phyloP scores from a whole-genome alignment of 1,140 invertebrate species.

The Coptotermes formosanus region DNA sequence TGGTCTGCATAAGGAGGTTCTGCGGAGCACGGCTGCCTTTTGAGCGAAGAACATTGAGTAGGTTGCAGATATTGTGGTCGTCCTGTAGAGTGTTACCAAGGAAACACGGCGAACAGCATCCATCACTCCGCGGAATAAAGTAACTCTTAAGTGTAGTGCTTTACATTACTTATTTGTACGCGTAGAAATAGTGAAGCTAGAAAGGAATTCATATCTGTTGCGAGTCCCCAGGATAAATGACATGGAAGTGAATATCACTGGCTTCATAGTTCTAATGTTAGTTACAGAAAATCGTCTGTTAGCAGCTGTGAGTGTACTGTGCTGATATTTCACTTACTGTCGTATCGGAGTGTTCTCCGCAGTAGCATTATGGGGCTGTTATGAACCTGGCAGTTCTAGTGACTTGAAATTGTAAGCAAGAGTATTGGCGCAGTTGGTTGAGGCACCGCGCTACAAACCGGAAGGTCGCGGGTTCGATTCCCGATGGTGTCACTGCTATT shows the following conservation, averaged over 20 bases:
- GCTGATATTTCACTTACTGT: too few relatives aligned
- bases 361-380: too few relatives aligned
- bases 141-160: not conserved
- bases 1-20: too few relatives aligned
- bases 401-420: too few relatives aligned
- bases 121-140: not conserved
- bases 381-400: too few relatives aligned
- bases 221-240: not conserved
- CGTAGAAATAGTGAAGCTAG: not conserved
- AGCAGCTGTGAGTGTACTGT: not conserved
- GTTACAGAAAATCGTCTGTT: not conserved
- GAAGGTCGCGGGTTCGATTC: too few relatives aligned
- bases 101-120: not conserved
- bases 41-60: not conserved
- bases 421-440: too few relatives aligned
- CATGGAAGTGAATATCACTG: not conserved
- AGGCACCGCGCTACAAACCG: too few relatives aligned
- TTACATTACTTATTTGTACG: not conserved
- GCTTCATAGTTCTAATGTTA: not conserved
- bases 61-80: not conserved
- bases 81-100: not conserved
- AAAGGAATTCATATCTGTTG: not conserved
- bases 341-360: too few relatives aligned
- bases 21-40: too few relatives aligned
- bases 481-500: too few relatives aligned